Percentiles rank a stretch among this genome's conserved stretches.
Evolutionary conservation across 2,888 invertebrate species (phyloP).

Genomic region (Agrochola macilenta): DNA sequence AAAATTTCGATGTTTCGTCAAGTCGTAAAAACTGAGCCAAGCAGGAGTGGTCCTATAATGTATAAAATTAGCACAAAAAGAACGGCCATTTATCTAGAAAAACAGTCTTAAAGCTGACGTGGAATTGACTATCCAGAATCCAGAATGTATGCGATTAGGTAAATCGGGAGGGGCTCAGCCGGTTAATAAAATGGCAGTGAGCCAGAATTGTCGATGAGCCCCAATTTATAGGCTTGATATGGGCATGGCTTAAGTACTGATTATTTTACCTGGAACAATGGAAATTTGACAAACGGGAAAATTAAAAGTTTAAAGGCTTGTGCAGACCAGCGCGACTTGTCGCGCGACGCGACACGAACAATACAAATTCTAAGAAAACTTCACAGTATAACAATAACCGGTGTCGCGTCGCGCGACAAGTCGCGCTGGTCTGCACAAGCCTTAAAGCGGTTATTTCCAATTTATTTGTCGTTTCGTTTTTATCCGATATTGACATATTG

Average conservation of each 20-base stretch:
- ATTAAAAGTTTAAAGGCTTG: no score
- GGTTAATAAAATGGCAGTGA: conserved; percentile 35
- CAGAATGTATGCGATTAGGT: conserved; percentile 44
- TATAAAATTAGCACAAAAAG: conserved; percentile 6
- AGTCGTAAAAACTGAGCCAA: not conserved
- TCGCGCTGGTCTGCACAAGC: no score
- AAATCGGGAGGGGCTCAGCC: conserved; percentile 7
- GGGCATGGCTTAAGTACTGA: no score
- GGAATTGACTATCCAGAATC: conserved; percentile 30
- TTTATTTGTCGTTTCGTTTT: not conserved
- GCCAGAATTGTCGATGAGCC: conserved; percentile 22
- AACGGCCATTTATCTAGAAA: conserved; percentile 1
- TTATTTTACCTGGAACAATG: not conserved
- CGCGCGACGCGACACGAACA: no score
- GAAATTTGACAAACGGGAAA: not conserved
- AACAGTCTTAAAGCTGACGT: conserved; percentile 26
- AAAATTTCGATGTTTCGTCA: not conserved
- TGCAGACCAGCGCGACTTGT: no score
- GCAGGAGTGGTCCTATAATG: not conserved
- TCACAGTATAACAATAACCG: no score
- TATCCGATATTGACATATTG: no score
- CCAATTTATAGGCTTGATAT: conserved; percentile 34
- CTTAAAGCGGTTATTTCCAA: not conserved
- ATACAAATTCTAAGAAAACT: no score
- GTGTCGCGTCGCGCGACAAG: no score